phyloP scores from a whole-genome alignment of 2,797 vertebrate genomes.

The Crossoptilon crossoptilon region DNA sequence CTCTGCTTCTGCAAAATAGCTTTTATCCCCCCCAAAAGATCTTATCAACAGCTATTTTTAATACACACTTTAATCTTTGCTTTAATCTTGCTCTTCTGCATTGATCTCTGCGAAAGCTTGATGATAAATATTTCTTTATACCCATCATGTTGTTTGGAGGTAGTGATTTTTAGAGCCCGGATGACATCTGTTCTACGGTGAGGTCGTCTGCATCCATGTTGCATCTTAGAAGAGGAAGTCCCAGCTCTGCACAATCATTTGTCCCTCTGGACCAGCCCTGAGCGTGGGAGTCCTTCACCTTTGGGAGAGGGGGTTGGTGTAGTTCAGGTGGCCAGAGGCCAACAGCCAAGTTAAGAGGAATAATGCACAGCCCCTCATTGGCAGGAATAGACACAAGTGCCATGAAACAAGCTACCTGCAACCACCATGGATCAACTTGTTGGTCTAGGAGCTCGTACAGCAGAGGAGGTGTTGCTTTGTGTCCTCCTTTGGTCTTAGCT shows the following conservation, averaged over 20 bases:
- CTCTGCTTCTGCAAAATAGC: slow-evolving; percentile 9
- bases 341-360: background rate
- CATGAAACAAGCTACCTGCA: background rate
- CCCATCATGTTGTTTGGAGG: background rate
- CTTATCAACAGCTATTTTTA: slow-evolving; percentile 39
- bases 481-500: background rate
- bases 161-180: slow-evolving; percentile 41
- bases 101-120: background rate
- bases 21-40: slow-evolving; percentile 16
- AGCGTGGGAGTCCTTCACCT: background rate
- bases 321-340: background rate
- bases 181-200: background rate
- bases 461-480: background rate
- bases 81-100: background rate
- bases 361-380: fast-evolving
- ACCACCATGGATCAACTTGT: background rate
- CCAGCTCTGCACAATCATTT: background rate
- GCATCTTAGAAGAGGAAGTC: background rate
- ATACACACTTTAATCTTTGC: background rate
- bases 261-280: background rate
- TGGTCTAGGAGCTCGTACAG: background rate
- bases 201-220: background rate
- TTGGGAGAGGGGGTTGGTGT: background rate
- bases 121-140: background rate
- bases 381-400: fast-evolving